Evolutionary conservation across 1,140 invertebrate species (phyloP).

Genomic region (Zeugodacus cucurbitae): DNA sequence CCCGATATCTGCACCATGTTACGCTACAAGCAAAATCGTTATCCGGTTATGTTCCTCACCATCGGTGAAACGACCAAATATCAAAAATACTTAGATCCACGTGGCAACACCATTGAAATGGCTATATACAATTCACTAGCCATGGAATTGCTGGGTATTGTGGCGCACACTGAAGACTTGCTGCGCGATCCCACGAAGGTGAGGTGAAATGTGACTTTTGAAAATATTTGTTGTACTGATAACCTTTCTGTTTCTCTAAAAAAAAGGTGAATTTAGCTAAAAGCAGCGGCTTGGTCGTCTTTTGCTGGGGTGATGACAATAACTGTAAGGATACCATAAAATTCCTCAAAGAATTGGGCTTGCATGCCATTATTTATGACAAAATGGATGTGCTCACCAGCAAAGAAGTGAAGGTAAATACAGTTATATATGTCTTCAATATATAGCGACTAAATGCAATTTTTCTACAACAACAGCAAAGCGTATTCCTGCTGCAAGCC

Average conservation of each 20-base stretch:
- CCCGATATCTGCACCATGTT: slow-evolving; percentile 94
- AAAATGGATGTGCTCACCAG: slow-evolving; percentile 84
- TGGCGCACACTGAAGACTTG: slow-evolving; percentile 92
- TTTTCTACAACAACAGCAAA: slow-evolving; percentile 69
- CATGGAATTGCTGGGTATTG: slow-evolving; percentile 86
- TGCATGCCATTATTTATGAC: slow-evolving; percentile 95
- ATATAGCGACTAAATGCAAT: not conserved
- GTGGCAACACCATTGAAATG: slow-evolving; percentile 82
- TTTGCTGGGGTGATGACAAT: slow-evolving; percentile 97
- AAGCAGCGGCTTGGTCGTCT: slow-evolving; percentile 84
- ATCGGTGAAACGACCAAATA: slow-evolving; percentile 86
- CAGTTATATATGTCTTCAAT: not conserved
- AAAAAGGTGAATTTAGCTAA: slow-evolving; percentile 77
- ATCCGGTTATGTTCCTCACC: slow-evolving; percentile 93
- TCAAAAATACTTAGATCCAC: slow-evolving; percentile 82
- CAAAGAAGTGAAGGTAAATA: slow-evolving; percentile 81
- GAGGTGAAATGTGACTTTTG: slow-evolving; percentile 35
- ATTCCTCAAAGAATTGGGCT: slow-evolving; percentile 84
- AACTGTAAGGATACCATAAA: slow-evolving; percentile 89
- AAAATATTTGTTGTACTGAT: not conserved
- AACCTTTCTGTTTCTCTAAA: not conserved
- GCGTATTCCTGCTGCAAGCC: slow-evolving; percentile 82
- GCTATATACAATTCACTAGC: slow-evolving; percentile 85
- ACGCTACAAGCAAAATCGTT: slow-evolving; percentile 92
- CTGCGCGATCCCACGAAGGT: slow-evolving; percentile 82